Base-by-base conservation (phyloP, 2,888 invertebrate genomes). In the Drosophila nigritarsus region DNA sequence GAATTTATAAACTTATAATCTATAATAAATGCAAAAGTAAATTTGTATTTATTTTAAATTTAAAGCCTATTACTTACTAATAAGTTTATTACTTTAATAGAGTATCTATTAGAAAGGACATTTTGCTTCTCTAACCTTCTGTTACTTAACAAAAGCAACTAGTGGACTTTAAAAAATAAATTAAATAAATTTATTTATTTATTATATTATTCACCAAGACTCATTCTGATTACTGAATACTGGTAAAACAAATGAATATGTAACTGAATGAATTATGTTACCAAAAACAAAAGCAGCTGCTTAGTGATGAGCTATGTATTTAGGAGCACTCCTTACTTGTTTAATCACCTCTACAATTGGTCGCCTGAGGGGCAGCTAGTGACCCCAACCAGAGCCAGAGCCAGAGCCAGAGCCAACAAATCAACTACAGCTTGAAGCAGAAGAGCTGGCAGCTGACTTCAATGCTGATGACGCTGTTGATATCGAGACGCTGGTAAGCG, bases 361-460 rank as follows among this genome's bases (percentile, higher is more conserved):
- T 5, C 30, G 66, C 30, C 38, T 9, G 4, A 5, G 65, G 51
- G 51, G 30, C 45, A 45, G n/a, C 36, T n/a, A 34, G 27, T 65
- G 61, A 30, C 34, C 50, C 61, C n/a, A 62, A 34, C 48, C 56
- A 51, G 42, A 30, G 30, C 67, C 45, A 29, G 42, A 30, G 30
- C 67, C 45, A 29, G 42, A 30, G 40, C 61, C 45, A 29, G 32
- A 53, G 8, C 29, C 13, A 13, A 20, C 65, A 76, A 68, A 65
- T 60, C 58, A 68, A 64, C 56, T 50, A 38, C 18, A 20, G 30
- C 7, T 40, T 13, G 24, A 51, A 60, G 36, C 55, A 60, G 6
- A 54, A 65, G 48, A 50, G 18, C 20, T 73, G 75, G 68, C 80
- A 83, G 89, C 70, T 85, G 86, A 85, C 72, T 56, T 51, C 42